Evolutionary conservation across 2,797 vertebrate species (phyloP), one percentile per base, ranked within the genome.

Genomic region (Pterois miles): DNA sequence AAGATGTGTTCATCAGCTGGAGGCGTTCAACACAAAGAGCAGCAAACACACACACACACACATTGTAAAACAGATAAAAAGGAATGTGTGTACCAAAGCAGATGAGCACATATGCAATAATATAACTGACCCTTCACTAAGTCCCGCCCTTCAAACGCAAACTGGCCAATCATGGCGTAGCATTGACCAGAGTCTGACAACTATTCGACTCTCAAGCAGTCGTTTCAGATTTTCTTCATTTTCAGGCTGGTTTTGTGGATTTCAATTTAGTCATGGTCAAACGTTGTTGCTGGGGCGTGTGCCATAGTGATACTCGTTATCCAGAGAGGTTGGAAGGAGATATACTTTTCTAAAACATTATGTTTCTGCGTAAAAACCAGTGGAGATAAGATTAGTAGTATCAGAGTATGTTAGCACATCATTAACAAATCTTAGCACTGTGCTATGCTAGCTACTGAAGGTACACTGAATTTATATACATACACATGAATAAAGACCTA

Each of bases 151-250:
- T 48, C 46, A n/a, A 20, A 48, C 4, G 20, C 46, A 48, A 18
- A 48, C 46, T 48, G 46, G 20, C 46, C 46, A 48, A 48, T 48
- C 46, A 2, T 10, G n/a, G 46, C 8, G 20, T 48, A 48, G 46
- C 4, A 43, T 43, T 7, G 16, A 43, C 40, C 40, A 18, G 16
- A 6, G 40, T 43, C 40, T 0, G 16, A 43, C 16, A 43, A 18
- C 40, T 18, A 43, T 43, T 18, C 40, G 16, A 43, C 40, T 43
- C 40, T 43, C 40, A 18, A 18, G 40, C 40, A 43, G 18, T 43
- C 6, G 7, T 0, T 43, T 48, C 46, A n/a, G 20, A n/a, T n/a
- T 48, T n/a, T 0, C 0, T 48, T 48, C 46, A n/a, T 48, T 0
- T 43, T 48, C 46, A n/a, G 20, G 46, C 20, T n/a, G 46, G 20